Evolutionary conservation across 2,888 invertebrate species (phyloP).

Genomic region (Thelaira solivaga): DNA sequence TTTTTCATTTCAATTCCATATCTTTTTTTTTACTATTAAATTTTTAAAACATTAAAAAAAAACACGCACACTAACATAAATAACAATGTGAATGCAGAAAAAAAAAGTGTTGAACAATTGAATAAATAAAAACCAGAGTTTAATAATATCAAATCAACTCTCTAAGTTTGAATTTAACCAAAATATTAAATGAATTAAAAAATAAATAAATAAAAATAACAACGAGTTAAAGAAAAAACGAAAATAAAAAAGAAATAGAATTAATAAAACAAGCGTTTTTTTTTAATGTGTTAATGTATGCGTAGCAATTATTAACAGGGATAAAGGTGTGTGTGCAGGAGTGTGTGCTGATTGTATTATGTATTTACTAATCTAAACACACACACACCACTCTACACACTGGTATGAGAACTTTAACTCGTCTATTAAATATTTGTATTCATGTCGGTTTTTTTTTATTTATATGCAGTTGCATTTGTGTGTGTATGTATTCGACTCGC

Average conservation of each 20-base stretch:
- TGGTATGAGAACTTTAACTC: not conserved
- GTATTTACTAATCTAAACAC: not conserved
- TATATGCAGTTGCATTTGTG: too few relatives aligned
- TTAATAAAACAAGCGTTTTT: constrained; percentile 41
- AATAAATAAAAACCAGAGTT: too few relatives aligned
- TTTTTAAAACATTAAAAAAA: constrained; percentile 3
- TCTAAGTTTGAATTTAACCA: constrained; percentile 43
- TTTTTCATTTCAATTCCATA: constrained; percentile 23
- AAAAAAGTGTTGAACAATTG: too few relatives aligned
- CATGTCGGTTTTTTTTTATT: too few relatives aligned
- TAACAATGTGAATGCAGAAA: not conserved
- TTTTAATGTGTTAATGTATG: too few relatives aligned
- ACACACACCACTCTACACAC: not conserved
- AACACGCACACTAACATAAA: not conserved
- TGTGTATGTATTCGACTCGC: too few relatives aligned
- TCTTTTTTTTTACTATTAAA: too few relatives aligned
- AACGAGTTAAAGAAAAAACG: not conserved
- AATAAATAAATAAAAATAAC: not conserved
- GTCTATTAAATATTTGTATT: too few relatives aligned
- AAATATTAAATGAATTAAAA: constrained; percentile 18
- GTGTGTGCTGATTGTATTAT: not conserved
- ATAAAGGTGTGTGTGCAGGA: too few relatives aligned
- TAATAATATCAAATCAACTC: constrained; percentile 51
- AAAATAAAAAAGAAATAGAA: constrained; percentile 25
- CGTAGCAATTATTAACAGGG: too few relatives aligned